Conservation (phyloP, 2,113 vertebrate species). For the Panurus biarmicus region DNA sequence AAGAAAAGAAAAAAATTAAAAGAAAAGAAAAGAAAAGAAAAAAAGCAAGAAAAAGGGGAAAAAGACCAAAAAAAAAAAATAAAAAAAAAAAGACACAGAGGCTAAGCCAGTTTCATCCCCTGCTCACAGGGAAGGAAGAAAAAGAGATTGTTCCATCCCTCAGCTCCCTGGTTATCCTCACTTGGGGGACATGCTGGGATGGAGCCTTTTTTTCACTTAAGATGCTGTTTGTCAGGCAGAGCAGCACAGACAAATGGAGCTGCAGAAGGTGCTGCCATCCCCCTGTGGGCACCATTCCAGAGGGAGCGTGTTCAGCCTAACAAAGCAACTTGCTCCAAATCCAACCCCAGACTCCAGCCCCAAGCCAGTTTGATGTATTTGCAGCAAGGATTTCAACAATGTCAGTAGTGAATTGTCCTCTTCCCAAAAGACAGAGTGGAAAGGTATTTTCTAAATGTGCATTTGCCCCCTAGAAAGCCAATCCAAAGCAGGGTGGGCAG, state of each 20-base stretch:
- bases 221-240: background rate
- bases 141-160: background rate
- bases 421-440: background rate
- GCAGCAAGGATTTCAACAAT: background rate
- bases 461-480: background rate
- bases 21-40: too few species aligned
- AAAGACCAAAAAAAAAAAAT: background rate
- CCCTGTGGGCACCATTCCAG: background rate
- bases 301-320: background rate
- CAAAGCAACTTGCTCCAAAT: background rate
- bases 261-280: background rate
- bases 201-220: background rate
- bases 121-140: background rate
- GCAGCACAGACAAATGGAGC: background rate
- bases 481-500: background rate
- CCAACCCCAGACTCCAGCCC: background rate
- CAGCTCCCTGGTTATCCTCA: background rate
- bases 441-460: background rate
- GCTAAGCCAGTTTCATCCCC: background rate
- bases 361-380: rapidly evolving
- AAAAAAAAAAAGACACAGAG: background rate
- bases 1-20: background rate
- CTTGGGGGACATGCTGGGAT: background rate
- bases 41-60: background rate
- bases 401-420: background rate